These are phyloP conservation scores for Xenops minutus DNA, from an alignment of 2,797 vertebrate genomes.

Conservation along the genomic window DNA sequence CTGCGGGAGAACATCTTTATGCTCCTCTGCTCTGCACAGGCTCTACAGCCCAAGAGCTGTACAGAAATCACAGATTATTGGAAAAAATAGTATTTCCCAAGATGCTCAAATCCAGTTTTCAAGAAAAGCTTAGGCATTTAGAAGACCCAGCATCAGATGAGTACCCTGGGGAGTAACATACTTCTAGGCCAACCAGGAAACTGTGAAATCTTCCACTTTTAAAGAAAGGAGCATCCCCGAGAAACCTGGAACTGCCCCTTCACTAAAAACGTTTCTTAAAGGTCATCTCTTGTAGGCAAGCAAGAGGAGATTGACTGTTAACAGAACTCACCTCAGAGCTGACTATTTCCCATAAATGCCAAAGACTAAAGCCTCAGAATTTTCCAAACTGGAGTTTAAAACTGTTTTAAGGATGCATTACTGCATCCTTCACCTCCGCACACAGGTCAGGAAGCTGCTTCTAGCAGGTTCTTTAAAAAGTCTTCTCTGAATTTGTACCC, in stretches of 20 bases:
- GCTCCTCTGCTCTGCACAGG: neutral
- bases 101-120: neutral
- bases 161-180: neutral
- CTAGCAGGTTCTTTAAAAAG: neutral
- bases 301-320: neutral
- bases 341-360: neutral
- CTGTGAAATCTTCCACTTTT: neutral
- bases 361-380: neutral
- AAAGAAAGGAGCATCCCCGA: neutral
- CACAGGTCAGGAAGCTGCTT: neutral
- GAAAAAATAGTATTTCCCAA: neutral
- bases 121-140: neutral
- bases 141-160: neutral
- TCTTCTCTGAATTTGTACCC: neutral
- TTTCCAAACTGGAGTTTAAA: neutral
- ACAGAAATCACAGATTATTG: neutral
- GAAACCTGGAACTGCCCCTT: neutral
- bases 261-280: neutral
- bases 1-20: neutral
- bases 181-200: neutral
- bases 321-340: neutral
- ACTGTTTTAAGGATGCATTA: neutral
- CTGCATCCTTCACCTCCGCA: neutral
- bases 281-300: neutral
- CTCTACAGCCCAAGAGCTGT: neutral